phyloP scores from a whole-genome alignment of 2,888 invertebrate genomes.

The Atrina japonica region DNA sequence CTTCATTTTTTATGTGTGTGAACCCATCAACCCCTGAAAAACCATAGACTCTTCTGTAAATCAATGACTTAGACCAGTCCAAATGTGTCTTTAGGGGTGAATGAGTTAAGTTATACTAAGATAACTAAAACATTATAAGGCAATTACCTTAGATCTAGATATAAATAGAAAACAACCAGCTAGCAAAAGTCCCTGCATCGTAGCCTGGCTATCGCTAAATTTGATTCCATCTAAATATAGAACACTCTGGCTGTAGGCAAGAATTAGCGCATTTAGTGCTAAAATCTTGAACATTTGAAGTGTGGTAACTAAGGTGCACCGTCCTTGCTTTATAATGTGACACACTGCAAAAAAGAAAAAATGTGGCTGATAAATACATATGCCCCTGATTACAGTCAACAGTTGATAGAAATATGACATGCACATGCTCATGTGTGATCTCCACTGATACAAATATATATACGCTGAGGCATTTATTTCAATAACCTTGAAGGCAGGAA shows the following conservation, averaged over 20 bases:
- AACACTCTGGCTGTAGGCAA: conserved; percentile 99
- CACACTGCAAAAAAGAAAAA: conserved; percentile 87
- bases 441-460: too few species aligned
- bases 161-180: conserved; percentile 99
- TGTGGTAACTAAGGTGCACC: conserved; percentile 99
- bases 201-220: conserved; percentile 98
- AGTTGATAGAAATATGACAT: too few species aligned
- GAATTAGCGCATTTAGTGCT: conserved; percentile 97
- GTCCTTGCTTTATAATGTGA: conserved; percentile 99
- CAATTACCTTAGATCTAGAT: conserved; percentile 95
- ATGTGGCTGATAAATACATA: neutral
- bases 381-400: neutral
- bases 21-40: too few species aligned
- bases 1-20: too few species aligned
- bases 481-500: too few species aligned
- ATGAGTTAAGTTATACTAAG: too few species aligned
- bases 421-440: too few species aligned
- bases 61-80: too few species aligned
- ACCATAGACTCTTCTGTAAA: too few species aligned
- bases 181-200: conserved; percentile 95
- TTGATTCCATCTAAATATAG: conserved; percentile 98
- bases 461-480: too few species aligned
- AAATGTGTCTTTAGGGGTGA: too few species aligned
- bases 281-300: conserved; percentile 99
- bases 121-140: too few species aligned